Evolutionary conservation across 2,113 vertebrate species (phyloP).

Genomic region (Thalassoma bifasciatum): DNA sequence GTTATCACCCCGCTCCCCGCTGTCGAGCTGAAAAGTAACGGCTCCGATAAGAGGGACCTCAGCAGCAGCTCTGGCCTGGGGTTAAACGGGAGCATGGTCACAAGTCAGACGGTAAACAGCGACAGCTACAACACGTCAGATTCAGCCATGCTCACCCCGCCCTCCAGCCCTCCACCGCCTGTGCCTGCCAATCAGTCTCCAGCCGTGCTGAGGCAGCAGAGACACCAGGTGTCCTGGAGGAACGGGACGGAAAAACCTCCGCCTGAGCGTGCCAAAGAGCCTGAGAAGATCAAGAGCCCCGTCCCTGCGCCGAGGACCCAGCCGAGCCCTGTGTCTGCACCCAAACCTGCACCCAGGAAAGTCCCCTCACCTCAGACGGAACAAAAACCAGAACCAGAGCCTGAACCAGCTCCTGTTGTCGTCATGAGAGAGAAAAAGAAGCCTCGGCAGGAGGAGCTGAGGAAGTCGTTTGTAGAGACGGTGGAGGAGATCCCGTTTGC

Average conservation of each 20-base stretch:
- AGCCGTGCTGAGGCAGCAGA: conserved; percentile 86
- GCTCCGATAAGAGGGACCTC: conserved; percentile 84
- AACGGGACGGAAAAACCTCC: conserved; percentile 70
- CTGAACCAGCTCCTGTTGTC: conserved; percentile 26
- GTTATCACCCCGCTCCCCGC: conserved; percentile 87
- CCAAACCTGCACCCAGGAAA: conserved; percentile 70
- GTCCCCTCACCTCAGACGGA: conserved; percentile 24
- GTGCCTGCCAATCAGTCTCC: conserved; percentile 93
- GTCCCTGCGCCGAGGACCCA: conserved; percentile 67
- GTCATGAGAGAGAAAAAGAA: conserved; percentile 83
- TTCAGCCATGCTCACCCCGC: conserved; percentile 95
- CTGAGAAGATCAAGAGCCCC: conserved; percentile 53
- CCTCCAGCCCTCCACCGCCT: conserved; percentile 94
- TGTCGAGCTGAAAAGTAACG: conserved; percentile 79
- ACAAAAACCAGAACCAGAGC: background rate
- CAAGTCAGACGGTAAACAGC: conserved; percentile 87
- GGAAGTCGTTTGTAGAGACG: conserved; percentile 95
- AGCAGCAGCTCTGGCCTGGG: conserved; percentile 94
- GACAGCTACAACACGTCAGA: conserved; percentile 93
- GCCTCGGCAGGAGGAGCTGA: conserved; percentile 73
- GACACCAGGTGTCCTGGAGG: conserved; percentile 82
- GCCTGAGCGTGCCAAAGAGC: conserved; percentile 56
- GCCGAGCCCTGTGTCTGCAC: conserved; percentile 59
- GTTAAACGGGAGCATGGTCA: conserved; percentile 89
- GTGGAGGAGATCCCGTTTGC: conserved; percentile 98